Percentiles rank a stretch among this genome's conserved stretches.
phyloP scores from a whole-genome alignment of 2,113 vertebrate genomes.

The Mirounga angustirostris region DNA sequence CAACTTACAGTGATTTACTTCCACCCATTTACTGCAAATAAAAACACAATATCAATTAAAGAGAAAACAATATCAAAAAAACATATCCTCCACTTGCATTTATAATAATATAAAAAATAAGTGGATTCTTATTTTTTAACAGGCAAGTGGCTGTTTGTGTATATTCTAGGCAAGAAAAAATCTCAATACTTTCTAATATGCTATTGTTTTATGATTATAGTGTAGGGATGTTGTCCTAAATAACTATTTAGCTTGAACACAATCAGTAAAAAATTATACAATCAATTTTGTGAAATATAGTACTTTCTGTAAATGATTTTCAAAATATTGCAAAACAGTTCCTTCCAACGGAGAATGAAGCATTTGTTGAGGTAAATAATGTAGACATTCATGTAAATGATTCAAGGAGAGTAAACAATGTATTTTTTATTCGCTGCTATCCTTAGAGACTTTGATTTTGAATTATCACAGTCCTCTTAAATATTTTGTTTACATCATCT shows the following conservation, averaged over 20 bases:
- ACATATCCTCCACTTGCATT: neutral
- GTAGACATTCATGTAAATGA: neutral
- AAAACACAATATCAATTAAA: neutral
- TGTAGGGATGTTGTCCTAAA: neutral
- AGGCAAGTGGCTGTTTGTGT: neutral
- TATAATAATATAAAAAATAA: neutral
- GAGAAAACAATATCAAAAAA: neutral
- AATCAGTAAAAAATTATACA: slow-evolving; percentile 33
- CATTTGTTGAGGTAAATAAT: slow-evolving; percentile 42
- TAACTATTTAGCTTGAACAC: slow-evolving; percentile 36
- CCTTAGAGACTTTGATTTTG: slow-evolving; percentile 27
- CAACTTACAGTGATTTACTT: neutral
- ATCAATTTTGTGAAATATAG: slow-evolving; percentile 15
- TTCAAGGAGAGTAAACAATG: slow-evolving; percentile 39
- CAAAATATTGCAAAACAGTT: slow-evolving; percentile 21
- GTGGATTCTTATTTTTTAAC: neutral
- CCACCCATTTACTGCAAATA: neutral
- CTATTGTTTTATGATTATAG: neutral
- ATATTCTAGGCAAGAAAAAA: neutral
- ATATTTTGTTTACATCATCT: slow-evolving; percentile 51
- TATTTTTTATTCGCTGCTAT: neutral
- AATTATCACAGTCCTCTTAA: slow-evolving; percentile 22
- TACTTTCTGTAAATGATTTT: slow-evolving; percentile 40
- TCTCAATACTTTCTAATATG: neutral
- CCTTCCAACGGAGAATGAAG: neutral